A percentile compares a stretch with the other conserved stretches of the same genome.
These are phyloP conservation scores for Cairina moschata DNA, from an alignment of 2,113 vertebrate genomes.

Conservation along the genomic window DNA sequence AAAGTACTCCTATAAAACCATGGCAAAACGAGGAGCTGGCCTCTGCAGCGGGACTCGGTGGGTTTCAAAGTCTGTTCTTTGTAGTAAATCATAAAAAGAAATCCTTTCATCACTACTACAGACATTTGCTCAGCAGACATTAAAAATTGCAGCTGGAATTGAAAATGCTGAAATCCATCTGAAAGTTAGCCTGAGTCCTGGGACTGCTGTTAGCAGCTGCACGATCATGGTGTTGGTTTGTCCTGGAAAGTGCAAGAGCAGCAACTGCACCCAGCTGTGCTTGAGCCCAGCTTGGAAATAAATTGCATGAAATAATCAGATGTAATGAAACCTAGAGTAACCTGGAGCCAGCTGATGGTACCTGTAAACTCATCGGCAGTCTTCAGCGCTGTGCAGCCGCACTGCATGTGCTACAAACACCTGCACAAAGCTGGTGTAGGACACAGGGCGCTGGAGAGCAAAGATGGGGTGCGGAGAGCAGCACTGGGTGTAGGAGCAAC, in stretches of 20 bases:
- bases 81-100: not conserved
- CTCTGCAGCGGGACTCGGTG: not conserved
- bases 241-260: not conserved
- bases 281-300: not conserved
- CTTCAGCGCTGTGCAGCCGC: fast-evolving
- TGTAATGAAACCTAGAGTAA: fast-evolving
- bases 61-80: not conserved
- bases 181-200: not conserved
- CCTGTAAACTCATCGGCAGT: not conserved
- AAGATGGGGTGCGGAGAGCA: not conserved
- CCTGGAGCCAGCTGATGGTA: too few relatives aligned
- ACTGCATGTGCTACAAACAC: too few relatives aligned
- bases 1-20: not conserved
- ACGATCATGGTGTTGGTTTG: fast-evolving
- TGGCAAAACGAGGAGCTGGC: not conserved
- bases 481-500: too few relatives aligned
- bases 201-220: fast-evolving
- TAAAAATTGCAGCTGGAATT: not conserved
- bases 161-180: not conserved
- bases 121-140: not conserved
- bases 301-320: not conserved
- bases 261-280: fast-evolving
- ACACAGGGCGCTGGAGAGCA: fast-evolving
- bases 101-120: not conserved
- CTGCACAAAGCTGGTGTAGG: too few relatives aligned